phyloP scores from a whole-genome alignment of 1,140 invertebrate genomes.

The Drosophila pseudoananassae region DNA sequence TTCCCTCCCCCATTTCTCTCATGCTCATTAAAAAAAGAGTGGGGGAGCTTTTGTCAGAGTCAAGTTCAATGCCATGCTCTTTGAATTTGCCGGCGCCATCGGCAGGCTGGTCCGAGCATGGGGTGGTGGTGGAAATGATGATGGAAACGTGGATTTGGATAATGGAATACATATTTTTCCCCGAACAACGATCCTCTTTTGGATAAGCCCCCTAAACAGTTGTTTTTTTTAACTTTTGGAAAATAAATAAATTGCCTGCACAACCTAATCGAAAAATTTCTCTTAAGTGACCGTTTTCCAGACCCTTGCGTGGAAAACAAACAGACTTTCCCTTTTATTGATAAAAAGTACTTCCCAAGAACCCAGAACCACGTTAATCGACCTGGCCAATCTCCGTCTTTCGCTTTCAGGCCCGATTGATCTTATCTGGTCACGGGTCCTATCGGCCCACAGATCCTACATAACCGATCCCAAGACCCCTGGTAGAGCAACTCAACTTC shows the following conservation, averaged over 20 bases:
- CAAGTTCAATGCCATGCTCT: slow-evolving; percentile 66
- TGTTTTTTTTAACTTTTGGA: neutral
- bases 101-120: no score
- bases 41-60: slow-evolving; percentile 30
- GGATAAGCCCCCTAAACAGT: neutral
- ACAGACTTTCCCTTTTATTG: no score
- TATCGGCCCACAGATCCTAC: slow-evolving; percentile 9
- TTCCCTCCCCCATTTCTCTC: neutral
- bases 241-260: neutral
- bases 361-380: neutral
- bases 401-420: slow-evolving; percentile 12
- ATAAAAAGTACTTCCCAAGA: neutral
- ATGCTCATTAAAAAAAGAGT: neutral
- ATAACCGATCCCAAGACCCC: neutral
- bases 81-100: no score
- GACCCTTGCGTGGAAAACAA: no score
- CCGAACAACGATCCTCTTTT: no score
- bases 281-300: no score
- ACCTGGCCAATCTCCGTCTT: neutral
- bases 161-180: neutral
- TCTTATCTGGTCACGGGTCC: slow-evolving; percentile 14
- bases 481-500: slow-evolving; percentile 1
- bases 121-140: neutral
- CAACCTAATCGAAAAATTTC: no score
- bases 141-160: neutral